Conservation (phyloP, 1,140 invertebrate species). For the Scaptomyza pallida region DNA sequence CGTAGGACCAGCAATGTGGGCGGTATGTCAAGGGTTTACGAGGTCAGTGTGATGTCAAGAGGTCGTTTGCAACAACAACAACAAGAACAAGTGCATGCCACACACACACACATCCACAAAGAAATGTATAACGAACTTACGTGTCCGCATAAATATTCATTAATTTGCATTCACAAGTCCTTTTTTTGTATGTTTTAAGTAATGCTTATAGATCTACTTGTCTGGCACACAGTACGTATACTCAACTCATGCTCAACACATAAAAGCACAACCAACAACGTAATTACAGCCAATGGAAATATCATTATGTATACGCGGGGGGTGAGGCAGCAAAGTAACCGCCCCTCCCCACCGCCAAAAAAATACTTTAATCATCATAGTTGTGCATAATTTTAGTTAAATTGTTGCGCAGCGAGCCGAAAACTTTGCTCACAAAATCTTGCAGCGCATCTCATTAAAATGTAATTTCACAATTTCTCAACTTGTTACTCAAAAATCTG, state of each 20-base stretch:
- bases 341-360: too few relatives aligned
- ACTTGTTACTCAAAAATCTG: conserved; percentile 36
- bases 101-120: background rate
- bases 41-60: conserved; percentile 70
- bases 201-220: conserved; percentile 5
- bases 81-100: conserved; percentile 5
- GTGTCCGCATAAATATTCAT: conserved; percentile 72
- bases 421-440: conserved; percentile 17
- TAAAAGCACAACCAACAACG: background rate
- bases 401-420: conserved; percentile 13
- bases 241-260: background rate
- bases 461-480: conserved; percentile 66
- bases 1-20: background rate
- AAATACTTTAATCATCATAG: conserved; percentile 3
- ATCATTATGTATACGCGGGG: too few relatives aligned
- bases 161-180: conserved; percentile 43
- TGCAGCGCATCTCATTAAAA: conserved; percentile 76
- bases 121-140: conserved; percentile 30
- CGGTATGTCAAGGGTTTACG: conserved; percentile 63
- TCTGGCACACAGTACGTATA: background rate
- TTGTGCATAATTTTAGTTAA: conserved; percentile 15
- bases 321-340: too few relatives aligned
- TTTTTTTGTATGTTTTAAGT: conserved; percentile 25
- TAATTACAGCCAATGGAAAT: background rate
- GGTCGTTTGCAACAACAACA: conserved; percentile 8